Evolutionary conservation across 2,797 vertebrate species (phyloP), one percentile per base, ranked within the genome.

Genomic region (Melopsittacus undulatus): DNA sequence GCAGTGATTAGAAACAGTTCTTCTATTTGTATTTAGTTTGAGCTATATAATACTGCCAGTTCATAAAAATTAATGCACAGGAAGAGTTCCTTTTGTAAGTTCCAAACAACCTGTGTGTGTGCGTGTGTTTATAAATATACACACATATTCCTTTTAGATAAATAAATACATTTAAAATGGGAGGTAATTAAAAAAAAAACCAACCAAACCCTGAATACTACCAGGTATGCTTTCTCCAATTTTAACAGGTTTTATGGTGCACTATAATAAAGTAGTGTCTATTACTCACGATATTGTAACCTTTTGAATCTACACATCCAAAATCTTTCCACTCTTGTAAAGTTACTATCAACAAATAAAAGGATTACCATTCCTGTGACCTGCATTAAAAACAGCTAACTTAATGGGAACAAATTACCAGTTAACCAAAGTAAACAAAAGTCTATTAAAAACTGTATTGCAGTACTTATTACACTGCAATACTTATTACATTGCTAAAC

Each of bases 371-470:
- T 74, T 94, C 88, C 63, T 77, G 23, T 91, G 72, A 94, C 74
- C 87, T 94, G 88, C 77, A 92, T 93, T 86, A 94, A 96, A 91
- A 90, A 24, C 18, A 82, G 52, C 22, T 64, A 86, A 84, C 34
- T 69, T 96, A 95, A 92, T 83, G 56, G 40, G 43, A 96, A 93
- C 0, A 2, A 96, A 94, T 95, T 96, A 94, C 54, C 40, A 94
- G 46, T 94, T 95, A 96, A 96, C 95, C 42, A 91, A 38, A 81
- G 84, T 96, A 96, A 97, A 95, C 42, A 95, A 95, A 96, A 95
- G 84, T 70, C 49, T 61, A 96, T 91, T 91, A 93, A 95, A 94
- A 91, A 64, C 38, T 93, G 30, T 85, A 95, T 13, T 92, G 42
- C 96, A 77, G 73, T 92, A 40, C 22, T 57, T 57, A 23, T 57